Percentiles rank a stretch among this genome's conserved stretches.
Evolutionary conservation across 2,113 vertebrate genomes (phyloP).

Genomic region (Gallinago media): DNA sequence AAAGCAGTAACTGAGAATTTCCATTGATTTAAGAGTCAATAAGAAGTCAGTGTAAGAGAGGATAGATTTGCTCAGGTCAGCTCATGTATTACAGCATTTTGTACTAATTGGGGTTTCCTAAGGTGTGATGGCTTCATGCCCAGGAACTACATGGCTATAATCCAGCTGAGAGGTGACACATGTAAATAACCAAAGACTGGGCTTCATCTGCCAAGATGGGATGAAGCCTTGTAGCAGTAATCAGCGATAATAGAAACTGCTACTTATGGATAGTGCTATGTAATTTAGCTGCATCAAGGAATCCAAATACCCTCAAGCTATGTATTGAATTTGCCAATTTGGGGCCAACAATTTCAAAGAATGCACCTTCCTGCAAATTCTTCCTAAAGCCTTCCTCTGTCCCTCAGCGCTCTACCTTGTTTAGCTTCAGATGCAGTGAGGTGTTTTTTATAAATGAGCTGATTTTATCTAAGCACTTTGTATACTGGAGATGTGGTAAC

Average conservation of each 20-base stretch:
- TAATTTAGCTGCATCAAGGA: not conserved
- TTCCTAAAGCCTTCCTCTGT: not conserved
- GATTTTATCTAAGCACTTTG: not conserved
- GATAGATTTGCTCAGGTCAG: constrained; percentile 23
- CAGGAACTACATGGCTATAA: constrained; percentile 42
- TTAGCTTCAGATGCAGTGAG: not conserved
- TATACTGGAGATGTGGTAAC: not conserved
- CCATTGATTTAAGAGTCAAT: not conserved
- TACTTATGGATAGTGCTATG: not conserved
- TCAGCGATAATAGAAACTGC: not conserved
- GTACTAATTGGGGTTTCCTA: constrained; percentile 64
- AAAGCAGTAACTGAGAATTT: not conserved
- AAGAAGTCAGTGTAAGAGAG: not conserved
- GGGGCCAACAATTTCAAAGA: not conserved
- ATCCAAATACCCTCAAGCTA: not conserved
- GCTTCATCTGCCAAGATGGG: constrained; percentile 27
- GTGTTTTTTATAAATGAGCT: not conserved
- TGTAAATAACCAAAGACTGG: constrained; percentile 55
- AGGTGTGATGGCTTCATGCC: constrained; percentile 63
- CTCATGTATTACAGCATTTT: constrained; percentile 57
- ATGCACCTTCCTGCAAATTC: not conserved
- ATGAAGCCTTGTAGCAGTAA: not conserved
- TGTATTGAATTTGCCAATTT: not conserved
- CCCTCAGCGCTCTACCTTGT: not conserved
- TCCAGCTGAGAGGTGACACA: constrained; percentile 57